phyloP scores from a whole-genome alignment of 1,140 invertebrate genomes.

The Brachionus plicatilis region DNA sequence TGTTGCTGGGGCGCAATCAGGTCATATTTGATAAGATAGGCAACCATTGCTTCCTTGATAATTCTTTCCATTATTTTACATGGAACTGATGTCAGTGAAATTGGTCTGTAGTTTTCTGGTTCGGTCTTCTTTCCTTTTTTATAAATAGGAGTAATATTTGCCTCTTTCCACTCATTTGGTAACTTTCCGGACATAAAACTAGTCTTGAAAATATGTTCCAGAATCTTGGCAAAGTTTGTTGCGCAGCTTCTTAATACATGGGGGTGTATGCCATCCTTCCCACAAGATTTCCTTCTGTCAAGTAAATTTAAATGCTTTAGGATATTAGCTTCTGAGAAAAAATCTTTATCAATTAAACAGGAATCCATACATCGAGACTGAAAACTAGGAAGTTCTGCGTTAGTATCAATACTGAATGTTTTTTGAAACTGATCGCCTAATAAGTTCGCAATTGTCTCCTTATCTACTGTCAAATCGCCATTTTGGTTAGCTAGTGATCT shows the following conservation, averaged over 20 bases:
- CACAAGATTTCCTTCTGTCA: neutral
- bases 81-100: conserved; percentile 15
- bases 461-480: too few relatives aligned
- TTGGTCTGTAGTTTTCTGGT: conserved; percentile 29
- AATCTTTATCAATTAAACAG: neutral
- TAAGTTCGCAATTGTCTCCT: too few relatives aligned
- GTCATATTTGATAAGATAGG: neutral
- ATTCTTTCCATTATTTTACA: conserved; percentile 37
- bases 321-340: neutral
- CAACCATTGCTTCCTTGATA: neutral
- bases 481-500: too few relatives aligned
- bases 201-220: neutral
- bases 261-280: neutral
- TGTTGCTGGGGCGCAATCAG: neutral
- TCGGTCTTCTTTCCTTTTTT: neutral
- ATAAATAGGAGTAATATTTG: conserved; percentile 8
- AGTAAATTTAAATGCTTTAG: neutral
- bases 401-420: too few relatives aligned
- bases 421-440: too few relatives aligned
- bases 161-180: neutral
- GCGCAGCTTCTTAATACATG: neutral
- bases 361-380: neutral
- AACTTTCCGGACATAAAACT: neutral
- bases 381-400: too few relatives aligned
- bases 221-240: neutral